Evolutionary conservation across 2,888 invertebrate genomes (phyloP).

Genomic region (Acleris holmiana): DNA sequence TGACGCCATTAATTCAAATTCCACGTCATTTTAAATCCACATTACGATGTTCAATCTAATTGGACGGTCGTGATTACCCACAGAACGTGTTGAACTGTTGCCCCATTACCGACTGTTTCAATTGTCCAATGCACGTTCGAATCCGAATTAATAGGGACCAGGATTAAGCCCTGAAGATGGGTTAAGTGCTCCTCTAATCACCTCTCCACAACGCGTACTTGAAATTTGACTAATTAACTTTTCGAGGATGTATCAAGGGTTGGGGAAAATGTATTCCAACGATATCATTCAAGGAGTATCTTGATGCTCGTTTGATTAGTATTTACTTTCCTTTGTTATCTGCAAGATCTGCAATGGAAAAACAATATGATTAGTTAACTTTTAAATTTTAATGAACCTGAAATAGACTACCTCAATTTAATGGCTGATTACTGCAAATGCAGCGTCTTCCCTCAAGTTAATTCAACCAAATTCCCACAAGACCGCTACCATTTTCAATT

Average conservation of each 20-base stretch:
- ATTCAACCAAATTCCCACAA: constrained; percentile 9
- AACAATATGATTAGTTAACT: too few relatives aligned
- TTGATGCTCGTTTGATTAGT: constrained; percentile 14
- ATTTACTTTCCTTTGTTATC: constrained; percentile 16
- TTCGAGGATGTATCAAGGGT: constrained; percentile 18
- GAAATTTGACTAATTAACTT: constrained; percentile 58
- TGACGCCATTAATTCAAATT: constrained; percentile 46
- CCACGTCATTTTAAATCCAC: constrained; percentile 55
- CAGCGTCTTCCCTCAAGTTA: not conserved
- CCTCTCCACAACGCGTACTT: constrained; percentile 56
- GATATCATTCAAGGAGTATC: constrained; percentile 8
- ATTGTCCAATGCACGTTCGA: constrained; percentile 68
- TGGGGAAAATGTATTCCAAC: constrained; percentile 16
- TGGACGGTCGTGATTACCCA: constrained; percentile 68
- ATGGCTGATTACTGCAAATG: too few relatives aligned
- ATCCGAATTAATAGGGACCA: constrained; percentile 69
- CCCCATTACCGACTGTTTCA: constrained; percentile 62
- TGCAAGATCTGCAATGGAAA: not conserved
- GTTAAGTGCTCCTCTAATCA: constrained; percentile 67
- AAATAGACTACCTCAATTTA: too few relatives aligned
- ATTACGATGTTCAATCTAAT: constrained; percentile 59
- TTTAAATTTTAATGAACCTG: too few relatives aligned
- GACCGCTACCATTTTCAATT: constrained; percentile 11
- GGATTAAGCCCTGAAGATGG: constrained; percentile 64
- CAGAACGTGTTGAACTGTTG: constrained; percentile 69